phyloP scores from a whole-genome alignment of 2,888 invertebrate species.

The Vanessa cardui region DNA sequence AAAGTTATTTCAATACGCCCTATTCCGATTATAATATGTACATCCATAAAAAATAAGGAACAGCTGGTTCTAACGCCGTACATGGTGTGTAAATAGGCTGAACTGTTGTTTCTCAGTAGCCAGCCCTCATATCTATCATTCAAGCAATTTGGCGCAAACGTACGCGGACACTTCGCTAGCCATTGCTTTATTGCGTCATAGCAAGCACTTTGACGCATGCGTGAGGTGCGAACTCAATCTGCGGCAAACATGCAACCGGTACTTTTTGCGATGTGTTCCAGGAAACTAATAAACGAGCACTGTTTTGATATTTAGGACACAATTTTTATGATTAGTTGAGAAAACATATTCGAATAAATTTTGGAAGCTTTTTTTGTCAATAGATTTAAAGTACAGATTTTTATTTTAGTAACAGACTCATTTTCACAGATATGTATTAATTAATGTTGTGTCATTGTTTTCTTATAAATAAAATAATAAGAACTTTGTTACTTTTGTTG shows the following conservation, averaged over 20 bases:
- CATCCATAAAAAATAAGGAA: too few relatives aligned
- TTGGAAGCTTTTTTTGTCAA: neutral
- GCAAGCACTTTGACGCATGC: constrained; percentile 46
- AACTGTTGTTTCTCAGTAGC: constrained; percentile 26
- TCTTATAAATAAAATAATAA: too few relatives aligned
- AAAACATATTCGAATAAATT: neutral
- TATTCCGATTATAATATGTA: too few relatives aligned
- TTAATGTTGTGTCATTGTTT: too few relatives aligned
- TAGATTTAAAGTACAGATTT: neutral
- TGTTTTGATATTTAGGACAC: constrained; percentile 5
- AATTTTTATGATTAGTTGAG: neutral
- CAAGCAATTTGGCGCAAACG: constrained; percentile 32
- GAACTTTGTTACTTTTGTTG: too few relatives aligned
- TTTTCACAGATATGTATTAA: too few relatives aligned
- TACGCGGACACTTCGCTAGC: constrained; percentile 27
- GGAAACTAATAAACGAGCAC: constrained; percentile 28
- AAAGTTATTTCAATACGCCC: too few relatives aligned
- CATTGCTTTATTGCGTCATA: constrained; percentile 44
- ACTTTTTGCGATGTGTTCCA: constrained; percentile 42
- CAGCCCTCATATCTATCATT: constrained; percentile 36
- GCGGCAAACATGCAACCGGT: constrained; percentile 42
- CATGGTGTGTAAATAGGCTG: neutral
- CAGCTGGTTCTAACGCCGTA: neutral
- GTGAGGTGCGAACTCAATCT: constrained; percentile 46
- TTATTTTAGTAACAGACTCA: neutral